Conservation (phyloP, 2,113 vertebrate genomes). For the Rhabdornis inornatus region DNA sequence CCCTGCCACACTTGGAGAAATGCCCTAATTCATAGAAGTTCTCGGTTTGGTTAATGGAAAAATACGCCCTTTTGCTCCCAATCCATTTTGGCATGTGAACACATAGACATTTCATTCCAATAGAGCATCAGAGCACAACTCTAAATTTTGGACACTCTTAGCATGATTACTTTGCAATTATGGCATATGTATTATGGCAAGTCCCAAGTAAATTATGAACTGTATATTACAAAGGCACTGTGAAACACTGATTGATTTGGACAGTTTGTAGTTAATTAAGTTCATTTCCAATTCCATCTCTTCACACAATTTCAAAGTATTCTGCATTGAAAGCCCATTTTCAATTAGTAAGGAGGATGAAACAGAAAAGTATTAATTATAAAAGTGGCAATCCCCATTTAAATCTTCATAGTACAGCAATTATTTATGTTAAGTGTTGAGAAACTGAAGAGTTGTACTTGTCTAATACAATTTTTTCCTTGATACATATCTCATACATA, state of each 20-base stretch:
- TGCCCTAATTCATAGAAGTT: constrained; percentile 28
- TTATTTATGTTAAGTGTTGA: constrained; percentile 76
- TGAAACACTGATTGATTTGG: constrained; percentile 78
- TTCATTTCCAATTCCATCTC: constrained; percentile 79
- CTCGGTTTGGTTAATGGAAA: constrained; percentile 49
- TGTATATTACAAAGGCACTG: constrained; percentile 61
- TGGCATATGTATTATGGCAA: constrained; percentile 57
- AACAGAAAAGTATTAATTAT: constrained; percentile 81
- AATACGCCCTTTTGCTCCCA: constrained; percentile 23
- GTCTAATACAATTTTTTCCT: constrained; percentile 63
- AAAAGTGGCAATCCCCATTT: constrained; percentile 75
- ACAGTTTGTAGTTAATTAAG: constrained; percentile 82
- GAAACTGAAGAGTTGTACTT: constrained; percentile 72
- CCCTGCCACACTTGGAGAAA: not conserved
- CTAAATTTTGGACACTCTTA: constrained; percentile 59
- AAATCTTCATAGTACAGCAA: constrained; percentile 69
- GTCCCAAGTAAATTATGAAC: constrained; percentile 72
- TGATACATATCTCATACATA: constrained; percentile 52
- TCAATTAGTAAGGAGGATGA: constrained; percentile 78
- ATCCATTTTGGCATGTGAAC: constrained; percentile 12
- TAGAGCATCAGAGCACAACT: not conserved
- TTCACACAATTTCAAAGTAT: constrained; percentile 76
- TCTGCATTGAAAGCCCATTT: constrained; percentile 74
- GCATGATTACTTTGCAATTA: constrained; percentile 63
- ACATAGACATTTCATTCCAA: constrained; percentile 22